Evolutionary conservation across 2,113 vertebrate genomes (phyloP), one percentile per base, ranked within the genome.

Genomic region (Epinephelus cyanopodus): DNA sequence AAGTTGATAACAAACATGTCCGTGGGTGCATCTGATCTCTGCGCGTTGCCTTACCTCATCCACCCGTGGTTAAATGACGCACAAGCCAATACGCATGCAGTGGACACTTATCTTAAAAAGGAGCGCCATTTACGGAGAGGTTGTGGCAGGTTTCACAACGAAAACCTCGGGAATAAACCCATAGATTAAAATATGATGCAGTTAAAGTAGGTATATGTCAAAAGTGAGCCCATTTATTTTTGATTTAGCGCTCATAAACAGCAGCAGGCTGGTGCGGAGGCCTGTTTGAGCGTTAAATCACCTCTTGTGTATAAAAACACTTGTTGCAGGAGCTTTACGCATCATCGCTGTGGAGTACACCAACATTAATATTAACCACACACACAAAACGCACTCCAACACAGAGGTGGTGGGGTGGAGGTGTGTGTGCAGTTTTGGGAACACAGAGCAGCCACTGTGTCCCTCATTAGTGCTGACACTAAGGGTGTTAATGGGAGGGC

Each of bases 401-500:
- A 42, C 33, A 47, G 19, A 67, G 60, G 61, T 14, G 61, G 39
- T 37, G 13, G 63, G 17, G 42, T 48, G n/a, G 14, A 39, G 1
- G 39, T 45, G 37, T 6, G 62, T 23, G 56, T 64, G 73, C 56
- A 60, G 63, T 33, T 64, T 52, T 48, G 77, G 42, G 72, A 64
- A 52, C 75, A 85, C 84, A 87, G 84, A 82, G 70, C 82, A 77
- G 77, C 88, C 84, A 77, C 86, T 86, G 87, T 89, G 88, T 63
- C 75, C 87, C 88, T 92, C 88, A 89, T 92, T 92, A 92, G 87
- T 62, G 85, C 85, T 82, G 92, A 89, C 86, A 90, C 87, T 87
- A 56, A 77, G 92, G 90, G 90, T 91, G 92, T 89, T 89, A 92
- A 88, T 92, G 86, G 86, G 92, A 79, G 83, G 89, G 87, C 90